These are phyloP conservation scores for Solenodon paradoxus DNA, from an alignment of 2,113 vertebrate species.

Conservation along the genomic window DNA sequence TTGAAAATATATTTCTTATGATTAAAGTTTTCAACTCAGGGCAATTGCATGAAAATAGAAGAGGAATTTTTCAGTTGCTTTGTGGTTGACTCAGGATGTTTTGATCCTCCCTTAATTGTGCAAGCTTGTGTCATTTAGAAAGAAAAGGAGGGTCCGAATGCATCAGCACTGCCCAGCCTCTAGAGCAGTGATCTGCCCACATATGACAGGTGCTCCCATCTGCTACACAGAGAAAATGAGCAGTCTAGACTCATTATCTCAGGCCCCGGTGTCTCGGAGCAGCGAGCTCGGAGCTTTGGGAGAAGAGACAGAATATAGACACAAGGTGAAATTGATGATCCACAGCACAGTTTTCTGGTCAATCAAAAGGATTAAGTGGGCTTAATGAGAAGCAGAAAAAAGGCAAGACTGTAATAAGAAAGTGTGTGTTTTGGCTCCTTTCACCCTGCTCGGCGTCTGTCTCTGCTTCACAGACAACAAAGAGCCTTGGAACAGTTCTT, in stretches of 20 bases:
- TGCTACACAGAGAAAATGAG: conserved; percentile 34
- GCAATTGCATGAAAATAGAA: conserved; percentile 23
- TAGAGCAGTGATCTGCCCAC: not conserved
- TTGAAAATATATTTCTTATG: not conserved
- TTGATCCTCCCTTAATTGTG: conserved; percentile 44
- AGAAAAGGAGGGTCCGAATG: not conserved
- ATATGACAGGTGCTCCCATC: conserved; percentile 24
- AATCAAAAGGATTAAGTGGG: not conserved
- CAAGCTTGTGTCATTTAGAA: conserved; percentile 43
- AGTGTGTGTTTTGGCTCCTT: not conserved
- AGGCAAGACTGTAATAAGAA: not conserved
- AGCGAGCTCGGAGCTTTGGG: not conserved
- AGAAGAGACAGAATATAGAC: conserved; percentile 11
- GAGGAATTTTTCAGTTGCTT: not conserved
- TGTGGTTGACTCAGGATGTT: conserved; percentile 16
- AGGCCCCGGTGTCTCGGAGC: not conserved
- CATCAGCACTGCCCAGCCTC: not conserved
- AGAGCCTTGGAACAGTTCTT: not conserved
- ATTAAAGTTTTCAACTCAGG: not conserved
- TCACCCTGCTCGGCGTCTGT: not conserved
- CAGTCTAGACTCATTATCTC: conserved; percentile 56
- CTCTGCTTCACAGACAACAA: not conserved
- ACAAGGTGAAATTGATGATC: conserved; percentile 25
- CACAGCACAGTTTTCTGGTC: conserved; percentile 11
- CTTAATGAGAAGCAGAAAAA: not conserved